These are phyloP conservation scores for Sterna hirundo DNA, from an alignment of 2,113 vertebrate species.

Conservation along the genomic window DNA sequence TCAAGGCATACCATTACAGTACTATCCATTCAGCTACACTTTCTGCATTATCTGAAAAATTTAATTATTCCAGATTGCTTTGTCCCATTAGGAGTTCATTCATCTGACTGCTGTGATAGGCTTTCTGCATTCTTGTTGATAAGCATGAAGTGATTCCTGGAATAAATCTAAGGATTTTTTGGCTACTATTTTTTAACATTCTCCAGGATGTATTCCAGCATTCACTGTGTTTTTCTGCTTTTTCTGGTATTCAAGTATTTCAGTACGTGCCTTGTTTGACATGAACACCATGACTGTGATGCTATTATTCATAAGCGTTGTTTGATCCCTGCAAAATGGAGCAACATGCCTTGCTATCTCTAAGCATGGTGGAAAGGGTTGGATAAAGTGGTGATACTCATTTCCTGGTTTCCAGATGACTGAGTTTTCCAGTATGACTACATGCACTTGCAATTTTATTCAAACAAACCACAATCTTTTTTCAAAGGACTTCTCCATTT, in stretches of 20 bases:
- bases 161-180: conserved; percentile 36
- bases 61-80: conserved; percentile 35
- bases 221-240: background rate
- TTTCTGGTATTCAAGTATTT: background rate
- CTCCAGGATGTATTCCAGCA: background rate
- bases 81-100: conserved; percentile 52
- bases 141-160: conserved; percentile 31
- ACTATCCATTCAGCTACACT: background rate
- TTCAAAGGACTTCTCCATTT: background rate
- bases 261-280: background rate
- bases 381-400: background rate
- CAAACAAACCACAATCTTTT: background rate
- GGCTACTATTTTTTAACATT: background rate
- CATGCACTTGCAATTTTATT: background rate
- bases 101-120: conserved; percentile 9
- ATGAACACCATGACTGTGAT: background rate
- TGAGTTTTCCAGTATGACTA: background rate
- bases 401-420: conserved; percentile 4
- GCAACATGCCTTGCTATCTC: background rate
- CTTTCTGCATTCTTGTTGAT: conserved; percentile 34
- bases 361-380: background rate
- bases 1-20: background rate
- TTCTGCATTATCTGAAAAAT: conserved; percentile 22
- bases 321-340: background rate
- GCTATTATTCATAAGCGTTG: background rate